A percentile compares a stretch with the other conserved stretches of the same genome.
These are phyloP conservation scores for Dasypolia templi DNA, from an alignment of 2,888 invertebrate species.

Conservation along the genomic window DNA sequence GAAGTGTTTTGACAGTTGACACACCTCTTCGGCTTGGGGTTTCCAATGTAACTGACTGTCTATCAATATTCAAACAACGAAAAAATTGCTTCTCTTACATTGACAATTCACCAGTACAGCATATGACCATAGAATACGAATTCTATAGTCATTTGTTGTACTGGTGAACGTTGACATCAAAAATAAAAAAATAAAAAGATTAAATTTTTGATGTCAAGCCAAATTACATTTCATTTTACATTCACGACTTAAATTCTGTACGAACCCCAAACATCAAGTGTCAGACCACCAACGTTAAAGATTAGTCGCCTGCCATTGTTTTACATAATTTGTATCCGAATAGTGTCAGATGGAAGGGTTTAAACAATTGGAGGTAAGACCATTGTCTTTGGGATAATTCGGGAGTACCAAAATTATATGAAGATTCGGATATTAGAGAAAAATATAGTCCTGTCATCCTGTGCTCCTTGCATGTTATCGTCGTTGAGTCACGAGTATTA, in stretches of 20 bases:
- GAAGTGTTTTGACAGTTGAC: too few species aligned
- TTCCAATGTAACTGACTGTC: too few species aligned
- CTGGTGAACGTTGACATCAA: too few species aligned
- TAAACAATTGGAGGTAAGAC: conserved; percentile 40
- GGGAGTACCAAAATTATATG: conserved; percentile 23
- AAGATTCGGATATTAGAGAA: conserved; percentile 3
- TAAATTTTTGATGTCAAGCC: too few species aligned
- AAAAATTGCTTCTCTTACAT: too few species aligned
- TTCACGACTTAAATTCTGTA: background rate
- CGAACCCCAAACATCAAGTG: background rate
- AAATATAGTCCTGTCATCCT: background rate
- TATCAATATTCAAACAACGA: too few species aligned
- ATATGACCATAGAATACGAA: too few species aligned
- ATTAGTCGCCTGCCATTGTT: conserved; percentile 49
- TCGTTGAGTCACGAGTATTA: background rate
- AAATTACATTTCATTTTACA: too few species aligned
- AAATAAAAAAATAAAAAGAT: too few species aligned
- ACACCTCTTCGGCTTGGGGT: too few species aligned
- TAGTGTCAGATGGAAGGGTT: conserved; percentile 23
- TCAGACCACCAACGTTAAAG: conserved; percentile 52
- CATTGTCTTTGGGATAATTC: conserved; percentile 61
- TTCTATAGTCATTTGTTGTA: too few species aligned
- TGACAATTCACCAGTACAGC: too few species aligned
- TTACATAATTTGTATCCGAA: conserved; percentile 49
- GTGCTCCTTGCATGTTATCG: background rate